phyloP scores from a whole-genome alignment of 2,888 invertebrate species.

The Drosophila maculinotata region DNA sequence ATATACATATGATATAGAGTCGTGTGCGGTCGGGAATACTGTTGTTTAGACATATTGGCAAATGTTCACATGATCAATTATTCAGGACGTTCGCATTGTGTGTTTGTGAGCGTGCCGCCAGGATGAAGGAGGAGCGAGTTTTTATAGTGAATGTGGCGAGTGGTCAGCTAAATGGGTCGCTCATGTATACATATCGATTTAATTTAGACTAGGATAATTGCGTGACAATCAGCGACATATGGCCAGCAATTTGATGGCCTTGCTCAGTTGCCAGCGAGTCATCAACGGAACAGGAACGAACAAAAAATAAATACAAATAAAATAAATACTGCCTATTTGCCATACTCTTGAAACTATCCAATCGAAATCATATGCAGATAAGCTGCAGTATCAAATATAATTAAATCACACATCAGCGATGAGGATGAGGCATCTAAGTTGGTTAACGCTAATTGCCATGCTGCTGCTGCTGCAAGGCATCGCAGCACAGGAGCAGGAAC shows the following conservation, averaged over 20 bases:
- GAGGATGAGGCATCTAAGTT: constrained; percentile 32
- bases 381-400: not conserved
- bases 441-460: constrained; percentile 27
- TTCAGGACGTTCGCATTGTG: constrained; percentile 39
- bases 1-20: not conserved
- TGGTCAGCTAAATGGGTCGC: constrained; percentile 25
- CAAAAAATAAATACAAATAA: not conserved
- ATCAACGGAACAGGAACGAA: constrained; percentile 27
- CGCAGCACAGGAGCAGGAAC: constrained; percentile 20
- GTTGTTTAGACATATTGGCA: constrained; percentile 23
- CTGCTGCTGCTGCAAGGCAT: constrained; percentile 33
- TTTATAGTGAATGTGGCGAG: not conserved
- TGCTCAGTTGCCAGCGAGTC: constrained; percentile 49
- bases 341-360: constrained; percentile 39
- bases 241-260: constrained; percentile 42
- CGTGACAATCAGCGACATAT: constrained; percentile 73
- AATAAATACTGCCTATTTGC: constrained; percentile 37
- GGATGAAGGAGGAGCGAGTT: constrained; percentile 33
- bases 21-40: not conserved
- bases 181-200: constrained; percentile 57
- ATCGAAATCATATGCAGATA: constrained; percentile 20
- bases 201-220: constrained; percentile 70
- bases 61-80: constrained; percentile 71
- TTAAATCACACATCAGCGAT: constrained; percentile 18
- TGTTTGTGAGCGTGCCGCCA: constrained; percentile 26